Conservation (phyloP, 2,113 vertebrate species). For the Kryptolebias marmoratus region DNA sequence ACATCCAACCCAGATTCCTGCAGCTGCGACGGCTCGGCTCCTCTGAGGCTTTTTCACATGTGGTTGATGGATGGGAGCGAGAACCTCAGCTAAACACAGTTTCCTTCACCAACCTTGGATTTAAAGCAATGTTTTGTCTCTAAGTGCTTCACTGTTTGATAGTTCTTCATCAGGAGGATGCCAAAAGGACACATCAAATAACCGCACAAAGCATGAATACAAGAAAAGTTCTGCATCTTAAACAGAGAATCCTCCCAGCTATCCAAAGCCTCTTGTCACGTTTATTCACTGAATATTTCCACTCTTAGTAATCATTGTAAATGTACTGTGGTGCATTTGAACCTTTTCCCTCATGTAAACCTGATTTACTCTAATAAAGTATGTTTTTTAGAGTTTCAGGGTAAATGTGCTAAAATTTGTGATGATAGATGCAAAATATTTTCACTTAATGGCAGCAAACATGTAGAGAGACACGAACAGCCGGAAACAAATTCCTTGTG, state of each 20-base stretch:
- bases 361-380: not conserved
- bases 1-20: conserved; percentile 24
- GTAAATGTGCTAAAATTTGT: not conserved
- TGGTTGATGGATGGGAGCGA: conserved; percentile 47
- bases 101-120: conserved; percentile 19
- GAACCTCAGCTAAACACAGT: conserved; percentile 34
- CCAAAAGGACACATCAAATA: not conserved
- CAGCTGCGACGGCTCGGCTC: conserved; percentile 30
- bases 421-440: not conserved
- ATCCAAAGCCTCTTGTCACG: conserved; percentile 30
- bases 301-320: conserved; percentile 30
- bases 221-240: conserved; percentile 5
- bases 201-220: conserved; percentile 9
- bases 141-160: not conserved
- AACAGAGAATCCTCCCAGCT: not conserved
- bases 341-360: conserved; percentile 13
- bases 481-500: too few relatives aligned
- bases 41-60: conserved; percentile 37
- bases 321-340: conserved; percentile 24
- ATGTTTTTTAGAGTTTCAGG: not conserved
- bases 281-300: conserved; percentile 20
- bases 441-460: too few relatives aligned
- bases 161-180: not conserved
- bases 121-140: conserved; percentile 21
- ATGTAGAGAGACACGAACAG: too few relatives aligned